Base-by-base conservation (phyloP, 2,113 vertebrate genomes). In the Cheilinus undulatus region DNA sequence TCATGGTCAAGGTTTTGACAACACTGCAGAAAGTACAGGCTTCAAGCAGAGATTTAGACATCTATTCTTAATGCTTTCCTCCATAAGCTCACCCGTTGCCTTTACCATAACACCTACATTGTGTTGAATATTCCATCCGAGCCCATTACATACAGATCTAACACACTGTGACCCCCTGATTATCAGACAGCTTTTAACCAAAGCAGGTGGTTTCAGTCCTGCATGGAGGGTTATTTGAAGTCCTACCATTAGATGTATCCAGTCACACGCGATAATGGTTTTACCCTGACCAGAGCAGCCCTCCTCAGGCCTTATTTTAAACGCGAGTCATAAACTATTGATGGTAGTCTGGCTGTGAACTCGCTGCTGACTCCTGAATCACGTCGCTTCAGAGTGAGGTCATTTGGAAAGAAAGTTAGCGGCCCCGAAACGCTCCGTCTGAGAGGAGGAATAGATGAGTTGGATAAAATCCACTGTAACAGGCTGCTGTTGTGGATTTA, bases 281-380 rank as follows among this genome's bases (percentile, higher is more conserved):
- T 23, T 13, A 69, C 57, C 64, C 61, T 68, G 69, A 60, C 69
- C 58, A 53, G 40, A 69, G 34, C 24, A n/a, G 24, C 49, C 32
- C 17, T 45, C 20, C 38, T 61, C 15, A 1, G 52, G 27, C 60
- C 20, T 46, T 42, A 72, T 72, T 70, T 72, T 72, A 68, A 20
- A 56, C 48, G 19, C 43, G 32, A 19, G 61, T 64, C 80, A 59
- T 84, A 75, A 81, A 82, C 20, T 84, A 77, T 71, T 69, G 74
- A 82, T 73, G 80, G 64, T 50, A 71, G 71, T 86, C 82, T 61
- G 10, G 32, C 23, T 71, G 20, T 71, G 63, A 88, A 80, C 76
- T 64, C 64, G 24, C 32, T 8, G 53, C 73, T 66, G 64, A 74
- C 69, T 84, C 69, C 26, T 70, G 81, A 68, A 59, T 78, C 64